Base-by-base conservation (phyloP, 2,888 invertebrate genomes). In the Ecliptopera silaceata region DNA sequence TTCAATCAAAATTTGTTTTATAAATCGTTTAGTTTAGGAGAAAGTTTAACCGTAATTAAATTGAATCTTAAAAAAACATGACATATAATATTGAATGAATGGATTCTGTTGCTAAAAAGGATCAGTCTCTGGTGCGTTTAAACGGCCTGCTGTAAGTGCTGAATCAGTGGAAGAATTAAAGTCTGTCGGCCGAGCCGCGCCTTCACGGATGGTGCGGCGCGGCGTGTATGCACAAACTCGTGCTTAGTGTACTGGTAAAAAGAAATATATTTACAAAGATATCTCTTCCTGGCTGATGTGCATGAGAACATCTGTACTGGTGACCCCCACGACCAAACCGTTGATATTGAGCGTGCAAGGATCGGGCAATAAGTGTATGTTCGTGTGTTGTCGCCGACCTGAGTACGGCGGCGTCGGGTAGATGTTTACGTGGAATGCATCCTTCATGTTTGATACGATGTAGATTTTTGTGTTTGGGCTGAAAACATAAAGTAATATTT, bases 401-500 rank as follows among this genome's bases (percentile, higher is more conserved):
- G 81, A 71, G 72, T 94, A 96, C 1, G 97, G 94, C 10, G 96
- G 95, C 0, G 97, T 97, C 3, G 98, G 98, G 82, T 95, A 98
- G 0, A 97, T 93, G 45, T 94, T 92, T 62, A 95, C 93, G 69
- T 96, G 95, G 82, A 96, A 95, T 0, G 94, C 94, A 77, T 98
- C 98, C 70, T 94, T 94, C 59, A 90, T 88, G 36, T 95, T 97
- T 3, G 97, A 92, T 15, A 97, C 93, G 52, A 98, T 78, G 46
- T 97, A 92, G 41, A 97, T 92, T 68, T 95, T 93, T 8, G 95
- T 96, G 13, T 82, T 82, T n/a, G 92, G 92, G 50, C 94, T 94
- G 84, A 26, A 22, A 22, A 46, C 29, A 39, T 45, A 5, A 13
- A 48, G 42, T 52, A 29, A 12, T 44, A n/a, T n/a, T n/a, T n/a